Conservation (phyloP, 2,888 invertebrate species). For the Syrista parreyssii region DNA sequence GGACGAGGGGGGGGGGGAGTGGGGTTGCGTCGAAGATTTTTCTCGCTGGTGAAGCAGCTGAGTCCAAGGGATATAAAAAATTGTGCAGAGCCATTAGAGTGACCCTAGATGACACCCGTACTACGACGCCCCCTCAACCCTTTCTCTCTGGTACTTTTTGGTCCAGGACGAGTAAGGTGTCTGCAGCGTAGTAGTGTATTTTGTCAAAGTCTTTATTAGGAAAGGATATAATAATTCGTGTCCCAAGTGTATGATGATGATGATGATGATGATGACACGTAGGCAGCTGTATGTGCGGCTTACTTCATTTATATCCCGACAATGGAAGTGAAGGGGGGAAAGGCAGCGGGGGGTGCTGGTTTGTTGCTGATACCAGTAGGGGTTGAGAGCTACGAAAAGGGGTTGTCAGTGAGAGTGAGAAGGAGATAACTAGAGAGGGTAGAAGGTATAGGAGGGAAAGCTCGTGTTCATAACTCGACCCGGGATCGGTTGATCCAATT, state of each 20-base stretch:
- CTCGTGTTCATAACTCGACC: constrained; percentile 48
- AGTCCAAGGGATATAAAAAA: not conserved
- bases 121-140: not conserved
- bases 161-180: not conserved
- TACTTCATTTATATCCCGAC: constrained; percentile 18
- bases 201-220: constrained; percentile 2
- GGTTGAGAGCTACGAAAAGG: not conserved
- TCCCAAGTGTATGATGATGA: constrained; percentile 9
- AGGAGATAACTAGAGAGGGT: not conserved
- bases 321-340: not conserved
- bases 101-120: not conserved
- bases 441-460: not conserved
- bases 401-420: not conserved
- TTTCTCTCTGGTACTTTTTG: not conserved
- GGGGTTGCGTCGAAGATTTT: not conserved
- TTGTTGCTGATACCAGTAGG: not conserved
- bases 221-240: constrained; percentile 3
- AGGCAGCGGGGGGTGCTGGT: not conserved
- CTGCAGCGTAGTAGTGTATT: not conserved
- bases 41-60: not conserved
- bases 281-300: not conserved
- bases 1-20: not conserved
- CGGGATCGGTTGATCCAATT: constrained; percentile 50
- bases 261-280: constrained; percentile 6
- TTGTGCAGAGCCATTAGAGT: not conserved